Base-by-base conservation (phyloP, 2,113 vertebrate genomes). In the Rattus norvegicus region DNA sequence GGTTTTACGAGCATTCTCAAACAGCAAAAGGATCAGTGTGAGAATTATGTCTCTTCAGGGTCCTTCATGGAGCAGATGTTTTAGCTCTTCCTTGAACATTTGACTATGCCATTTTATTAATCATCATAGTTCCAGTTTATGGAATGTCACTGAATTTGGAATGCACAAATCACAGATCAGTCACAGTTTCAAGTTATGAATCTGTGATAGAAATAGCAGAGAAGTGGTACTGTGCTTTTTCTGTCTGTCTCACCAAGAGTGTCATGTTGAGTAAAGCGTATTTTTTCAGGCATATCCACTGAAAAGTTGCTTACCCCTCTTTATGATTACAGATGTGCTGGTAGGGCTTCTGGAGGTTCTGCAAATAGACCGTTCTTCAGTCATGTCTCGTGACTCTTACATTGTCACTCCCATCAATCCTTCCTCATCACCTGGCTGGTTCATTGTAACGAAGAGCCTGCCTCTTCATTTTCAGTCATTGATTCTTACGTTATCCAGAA, bases 361-460 rank as follows among this genome's bases (percentile, higher is more conserved):
- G 52, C 80, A 91, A 33, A 93, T 77, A 49, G 4, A 10, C 24
- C 28, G 20, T 90, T 52, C 6, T 90, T 81, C 49, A n/a, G 43
- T 43, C 43, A 43, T 43, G 43, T 43, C 43, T 43, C 43, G 49
- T 86, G 73, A 8, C 94, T 54, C 52, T 28, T 79, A 7, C 56
- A 26, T 83, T 96, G n/a, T 88, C 8, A 26, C 12, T 73, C 13
- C 61, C 61, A 85, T 30, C 14, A 11, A 47, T 77, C 28, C 43
- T 14, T 92, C 33, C 39, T 96, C 69, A 5, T 79, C 47, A 89
- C 30, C 88, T 95, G 33, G 28, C 85, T 92, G 70, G 7, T 86
- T 95, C 69, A 95, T 36, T 94, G 1, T 88, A 89, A 95, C 16
- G 52, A 95, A 92, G 65, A 91, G 1, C 43, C 59, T 72, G 7